A percentile compares a stretch with the other conserved stretches of the same genome.
Evolutionary conservation across 2,113 vertebrate genomes (phyloP).

Genomic region (Hippocampus guttulatus): DNA sequence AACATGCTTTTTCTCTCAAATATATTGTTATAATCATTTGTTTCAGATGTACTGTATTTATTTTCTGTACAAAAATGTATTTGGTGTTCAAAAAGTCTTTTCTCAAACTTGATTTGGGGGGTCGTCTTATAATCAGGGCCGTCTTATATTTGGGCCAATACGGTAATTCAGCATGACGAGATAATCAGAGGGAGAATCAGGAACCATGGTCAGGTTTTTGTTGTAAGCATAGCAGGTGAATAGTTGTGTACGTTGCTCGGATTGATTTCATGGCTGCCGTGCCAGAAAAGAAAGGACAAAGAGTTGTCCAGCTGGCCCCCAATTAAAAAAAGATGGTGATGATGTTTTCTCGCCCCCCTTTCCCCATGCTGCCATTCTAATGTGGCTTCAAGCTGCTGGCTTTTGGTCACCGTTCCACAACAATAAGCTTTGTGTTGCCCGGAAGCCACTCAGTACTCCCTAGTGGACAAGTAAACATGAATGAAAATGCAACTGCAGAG

Average conservation of each 20-base stretch:
- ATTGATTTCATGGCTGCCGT: slow-evolving; percentile 44
- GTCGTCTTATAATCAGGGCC: too few species aligned
- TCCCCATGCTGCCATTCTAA: slow-evolving; percentile 21
- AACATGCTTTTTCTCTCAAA: too few species aligned
- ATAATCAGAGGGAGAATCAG: slow-evolving; percentile 31
- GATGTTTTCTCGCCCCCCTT: background rate
- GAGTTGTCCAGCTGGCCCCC: slow-evolving; percentile 59
- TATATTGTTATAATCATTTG: too few species aligned
- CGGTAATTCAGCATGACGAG: background rate
- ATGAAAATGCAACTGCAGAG: slow-evolving; percentile 3
- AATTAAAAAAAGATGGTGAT: slow-evolving; percentile 29
- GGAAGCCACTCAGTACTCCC: slow-evolving; percentile 58
- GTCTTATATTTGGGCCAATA: too few species aligned
- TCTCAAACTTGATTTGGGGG: too few species aligned
- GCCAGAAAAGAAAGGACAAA: slow-evolving; percentile 55
- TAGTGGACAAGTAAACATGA: slow-evolving; percentile 41
- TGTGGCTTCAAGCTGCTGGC: slow-evolving; percentile 36
- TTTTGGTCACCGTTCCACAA: slow-evolving; percentile 34
- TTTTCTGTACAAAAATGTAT: too few species aligned
- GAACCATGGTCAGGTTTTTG: slow-evolving; percentile 40
- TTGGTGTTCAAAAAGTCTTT: too few species aligned
- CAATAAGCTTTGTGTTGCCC: slow-evolving; percentile 29
- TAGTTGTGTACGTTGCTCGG: slow-evolving; percentile 19
- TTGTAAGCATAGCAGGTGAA: slow-evolving; percentile 10
- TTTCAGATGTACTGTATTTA: too few species aligned